phyloP scores from a whole-genome alignment of 2,797 vertebrate species.

The Harpagifer antarcticus region DNA sequence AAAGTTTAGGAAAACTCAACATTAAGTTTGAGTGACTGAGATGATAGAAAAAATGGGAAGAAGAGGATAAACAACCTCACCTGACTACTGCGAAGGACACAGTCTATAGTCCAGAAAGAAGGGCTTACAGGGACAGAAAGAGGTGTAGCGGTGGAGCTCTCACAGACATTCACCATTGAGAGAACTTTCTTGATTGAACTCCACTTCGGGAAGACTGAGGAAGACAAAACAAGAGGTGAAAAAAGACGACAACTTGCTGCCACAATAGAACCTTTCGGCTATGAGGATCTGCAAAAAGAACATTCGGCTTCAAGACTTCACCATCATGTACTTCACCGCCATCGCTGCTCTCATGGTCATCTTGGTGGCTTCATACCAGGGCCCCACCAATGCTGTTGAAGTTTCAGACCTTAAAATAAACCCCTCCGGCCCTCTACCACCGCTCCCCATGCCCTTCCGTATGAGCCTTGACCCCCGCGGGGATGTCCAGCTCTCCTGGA shows the following conservation, averaged over 20 bases:
- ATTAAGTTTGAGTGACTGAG: constrained; percentile 24
- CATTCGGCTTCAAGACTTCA: constrained; percentile 87
- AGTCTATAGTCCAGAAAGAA: constrained; percentile 26
- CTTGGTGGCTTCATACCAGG: constrained; percentile 91
- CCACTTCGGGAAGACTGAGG: constrained; percentile 8
- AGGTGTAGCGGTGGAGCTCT: background rate
- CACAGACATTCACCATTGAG: background rate
- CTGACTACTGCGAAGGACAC: constrained; percentile 20
- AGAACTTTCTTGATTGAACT: constrained; percentile 25
- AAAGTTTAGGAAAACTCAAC: constrained; percentile 18
- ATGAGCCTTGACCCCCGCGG: constrained; percentile 90
- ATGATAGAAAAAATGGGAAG: constrained; percentile 32
- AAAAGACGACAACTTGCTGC: background rate
- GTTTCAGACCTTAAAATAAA: constrained; percentile 73
- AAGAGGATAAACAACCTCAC: constrained; percentile 13
- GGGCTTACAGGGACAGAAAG: constrained; percentile 22
- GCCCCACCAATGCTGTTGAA: constrained; percentile 73
- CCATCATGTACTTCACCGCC: constrained; percentile 91
- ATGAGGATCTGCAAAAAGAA: constrained; percentile 82
- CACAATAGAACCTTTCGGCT: background rate
- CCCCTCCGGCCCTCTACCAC: constrained; percentile 35
- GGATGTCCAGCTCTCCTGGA: constrained; percentile 91
- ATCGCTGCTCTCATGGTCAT: constrained; percentile 91
- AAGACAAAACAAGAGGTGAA: background rate
- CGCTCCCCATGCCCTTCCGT: constrained; percentile 87